Percentiles rank a stretch among this genome's conserved stretches.
These are phyloP conservation scores for Aradus depressus DNA, from an alignment of 2,888 invertebrate species.

Conservation along the genomic window DNA sequence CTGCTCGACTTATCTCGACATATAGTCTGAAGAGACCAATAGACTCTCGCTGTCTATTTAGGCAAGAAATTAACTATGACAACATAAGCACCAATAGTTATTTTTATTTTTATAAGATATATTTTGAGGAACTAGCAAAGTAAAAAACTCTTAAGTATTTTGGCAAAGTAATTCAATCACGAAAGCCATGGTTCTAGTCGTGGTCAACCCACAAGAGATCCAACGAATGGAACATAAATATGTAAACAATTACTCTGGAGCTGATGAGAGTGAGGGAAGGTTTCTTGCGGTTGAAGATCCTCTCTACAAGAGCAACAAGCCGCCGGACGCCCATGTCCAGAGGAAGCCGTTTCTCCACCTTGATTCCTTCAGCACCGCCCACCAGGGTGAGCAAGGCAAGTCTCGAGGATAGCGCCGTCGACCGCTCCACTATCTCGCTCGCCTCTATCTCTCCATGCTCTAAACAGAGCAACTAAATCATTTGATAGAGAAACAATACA, in stretches of 20 bases:
- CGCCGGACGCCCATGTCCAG: conserved; percentile 72
- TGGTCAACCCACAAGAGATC: neutral
- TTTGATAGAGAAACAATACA: neutral
- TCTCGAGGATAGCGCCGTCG: conserved; percentile 54
- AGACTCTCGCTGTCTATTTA: too few relatives aligned
- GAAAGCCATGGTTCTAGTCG: too few relatives aligned
- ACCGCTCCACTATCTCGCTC: conserved; percentile 49
- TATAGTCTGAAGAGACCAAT: too few relatives aligned
- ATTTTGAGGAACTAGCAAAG: neutral
- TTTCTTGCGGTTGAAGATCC: conserved; percentile 51
- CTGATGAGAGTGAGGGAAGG: conserved; percentile 38
- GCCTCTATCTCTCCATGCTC: conserved; percentile 76
- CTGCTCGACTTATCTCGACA: too few relatives aligned
- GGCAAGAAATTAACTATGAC: neutral
- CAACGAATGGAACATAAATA: neutral
- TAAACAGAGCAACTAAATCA: conserved; percentile 37
- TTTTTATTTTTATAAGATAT: neutral
- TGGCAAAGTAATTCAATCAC: too few relatives aligned
- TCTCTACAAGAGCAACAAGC: conserved; percentile 64
- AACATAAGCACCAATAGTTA: neutral
- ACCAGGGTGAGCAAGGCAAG: conserved; percentile 51
- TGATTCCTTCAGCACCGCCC: conserved; percentile 43
- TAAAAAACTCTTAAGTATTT: neutral
- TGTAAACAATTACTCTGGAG: conserved; percentile 35
- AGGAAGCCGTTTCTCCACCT: conserved; percentile 57